phyloP scores from a whole-genome alignment of 2,113 vertebrate species.

The rat (Rattus norvegicus) region GRCr8 NC_086023.1:123300001-123300500 shows the following conservation, averaged over 20 bases:
- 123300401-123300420: not conserved
- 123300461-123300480: too few species aligned
- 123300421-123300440: not conserved
- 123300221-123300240: slow-evolving; percentile 19
- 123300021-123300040: not conserved
- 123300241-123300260: not conserved
- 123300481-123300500: too few species aligned
- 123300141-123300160: slow-evolving; percentile 53
- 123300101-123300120: not conserved
- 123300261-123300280: not conserved
- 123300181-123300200: not conserved
- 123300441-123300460: not conserved
- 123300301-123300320: not conserved
- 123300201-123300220: not conserved
- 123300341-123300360: too few species aligned
- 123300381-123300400: not conserved
- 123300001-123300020: not conserved
- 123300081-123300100: slow-evolving; percentile 5
- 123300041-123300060: not conserved
- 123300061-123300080: not conserved
- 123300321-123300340: too few species aligned
- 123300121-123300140: not conserved
- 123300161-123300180: not conserved
- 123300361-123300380: not conserved
- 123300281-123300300: not conserved